A percentile compares a stretch with the other conserved stretches of the same genome.
phyloP scores from a whole-genome alignment of 2,797 vertebrate genomes.

The Chrosomus eos region DNA sequence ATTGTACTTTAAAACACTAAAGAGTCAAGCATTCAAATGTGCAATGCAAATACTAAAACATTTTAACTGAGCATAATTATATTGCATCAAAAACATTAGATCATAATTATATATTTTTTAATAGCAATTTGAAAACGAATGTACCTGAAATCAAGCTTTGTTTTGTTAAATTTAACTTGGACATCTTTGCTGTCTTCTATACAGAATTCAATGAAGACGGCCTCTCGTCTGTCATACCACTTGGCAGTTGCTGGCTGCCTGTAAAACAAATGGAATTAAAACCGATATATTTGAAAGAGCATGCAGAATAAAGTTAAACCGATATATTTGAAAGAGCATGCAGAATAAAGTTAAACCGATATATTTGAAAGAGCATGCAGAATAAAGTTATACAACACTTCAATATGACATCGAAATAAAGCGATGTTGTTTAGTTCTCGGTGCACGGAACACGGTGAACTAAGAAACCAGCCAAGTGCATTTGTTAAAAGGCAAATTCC shows the following conservation, averaged over 20 bases:
- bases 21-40: neutral
- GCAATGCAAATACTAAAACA: neutral
- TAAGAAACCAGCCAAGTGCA: neutral
- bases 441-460: neutral
- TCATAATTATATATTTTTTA: neutral
- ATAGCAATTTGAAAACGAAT: constrained; percentile 8
- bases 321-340: too few relatives aligned
- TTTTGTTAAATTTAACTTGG: constrained; percentile 88
- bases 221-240: constrained; percentile 96
- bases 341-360: neutral
- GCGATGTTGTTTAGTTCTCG: neutral
- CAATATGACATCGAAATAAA: neutral
- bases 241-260: constrained; percentile 95
- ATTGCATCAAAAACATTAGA: neutral
- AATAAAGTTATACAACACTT: neutral
- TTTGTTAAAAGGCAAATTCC: neutral
- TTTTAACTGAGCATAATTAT: neutral
- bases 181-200: constrained; percentile 97
- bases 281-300: neutral
- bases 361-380: neutral
- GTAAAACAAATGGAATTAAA: constrained; percentile 15
- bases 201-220: constrained; percentile 94
- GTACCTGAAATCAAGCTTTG: constrained; percentile 91
- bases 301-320: too few relatives aligned
- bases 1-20: constrained; percentile 5